A percentile compares a stretch with the other conserved stretches of the same genome.
phyloP scores from a whole-genome alignment of 2,113 vertebrate genomes.

The Lucifuga dentata region DNA sequence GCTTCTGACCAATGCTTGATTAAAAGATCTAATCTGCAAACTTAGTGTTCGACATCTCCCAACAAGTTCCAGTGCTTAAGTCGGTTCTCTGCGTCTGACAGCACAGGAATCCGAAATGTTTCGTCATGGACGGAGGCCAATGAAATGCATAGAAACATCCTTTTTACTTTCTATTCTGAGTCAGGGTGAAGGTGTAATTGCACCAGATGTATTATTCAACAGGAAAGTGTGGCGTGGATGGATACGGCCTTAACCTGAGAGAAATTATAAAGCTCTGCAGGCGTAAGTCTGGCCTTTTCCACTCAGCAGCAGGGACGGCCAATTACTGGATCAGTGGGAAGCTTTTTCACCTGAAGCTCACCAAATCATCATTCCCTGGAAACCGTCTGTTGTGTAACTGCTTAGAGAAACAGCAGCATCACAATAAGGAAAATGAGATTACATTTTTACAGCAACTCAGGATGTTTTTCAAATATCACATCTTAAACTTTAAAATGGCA shows the following conservation, averaged over 20 bases:
- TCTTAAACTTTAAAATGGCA: too few relatives aligned
- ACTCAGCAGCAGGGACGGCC: conserved; percentile 4
- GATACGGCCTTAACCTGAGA: conserved; percentile 35
- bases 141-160: conserved; percentile 52
- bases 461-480: too few relatives aligned
- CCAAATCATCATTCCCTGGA: neutral
- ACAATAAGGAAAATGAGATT: too few relatives aligned
- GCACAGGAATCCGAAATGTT: conserved; percentile 32
- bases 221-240: conserved; percentile 41
- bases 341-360: conserved; percentile 34
- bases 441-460: too few relatives aligned
- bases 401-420: too few relatives aligned
- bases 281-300: conserved; percentile 22
- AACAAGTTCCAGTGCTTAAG: conserved; percentile 61
- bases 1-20: conserved; percentile 70
- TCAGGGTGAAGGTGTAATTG: conserved; percentile 69
- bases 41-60: conserved; percentile 67
- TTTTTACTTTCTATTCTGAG: conserved; percentile 60
- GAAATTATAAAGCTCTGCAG: conserved; percentile 32
- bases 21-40: conserved; percentile 78
- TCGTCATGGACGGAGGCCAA: conserved; percentile 45
- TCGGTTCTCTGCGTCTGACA: conserved; percentile 23
- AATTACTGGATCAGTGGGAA: neutral
- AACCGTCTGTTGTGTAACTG: too few relatives aligned
- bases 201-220: conserved; percentile 69